Base-by-base conservation (phyloP, 2,888 invertebrate species). In the Laspeyria flexula region DNA sequence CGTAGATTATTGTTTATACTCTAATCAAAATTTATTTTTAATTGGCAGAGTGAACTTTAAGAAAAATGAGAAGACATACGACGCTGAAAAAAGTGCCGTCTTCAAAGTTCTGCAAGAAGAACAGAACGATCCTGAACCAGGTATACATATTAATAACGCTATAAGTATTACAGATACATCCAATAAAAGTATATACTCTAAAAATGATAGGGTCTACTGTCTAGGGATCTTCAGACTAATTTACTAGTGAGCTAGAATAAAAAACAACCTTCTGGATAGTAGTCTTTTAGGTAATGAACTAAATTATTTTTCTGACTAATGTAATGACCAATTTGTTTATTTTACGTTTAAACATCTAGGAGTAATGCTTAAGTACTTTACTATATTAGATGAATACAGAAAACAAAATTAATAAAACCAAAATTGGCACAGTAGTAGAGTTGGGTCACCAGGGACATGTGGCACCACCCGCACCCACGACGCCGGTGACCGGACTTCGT, bases 1-100 rank as follows among this genome's bases (percentile, higher is more conserved):
- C n/a, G 21, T 35, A 21, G 9, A 15, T 9, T 9, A 0, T n/a
- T 18, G 11, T 30, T 18, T 44, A 27, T 46, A 39, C 35, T 7
- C 25, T 25, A 25, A 25, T 25, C 10, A 35, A 16, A 12, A 38
- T 12, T 43, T 45, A 42, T 50, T 51, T 75, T 62, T 72, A 34
- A 50, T 77, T 65, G 52, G 31, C 93, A 98, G 98, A 75, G 98
- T 98, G 25, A 98, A 98, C 92, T 98, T 98, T 93, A 98, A 98
- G 95, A 98, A 98, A 90, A 98, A 97, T 90, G 98, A 98, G 86
- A 97, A 96, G 88, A 95, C 95, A 64, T 97, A 97, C 91, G 96
- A 96, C 79, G 94, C 96, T 48, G 95, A 96, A 70, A 97, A 97
- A 82, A 97, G 97, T 79, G 97, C 97, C 73, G 98, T 98, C 29